Percentiles rank a stretch among this genome's conserved stretches.
Conservation (phyloP, 2,113 vertebrate genomes). For the Lipophrys pholis region DNA sequence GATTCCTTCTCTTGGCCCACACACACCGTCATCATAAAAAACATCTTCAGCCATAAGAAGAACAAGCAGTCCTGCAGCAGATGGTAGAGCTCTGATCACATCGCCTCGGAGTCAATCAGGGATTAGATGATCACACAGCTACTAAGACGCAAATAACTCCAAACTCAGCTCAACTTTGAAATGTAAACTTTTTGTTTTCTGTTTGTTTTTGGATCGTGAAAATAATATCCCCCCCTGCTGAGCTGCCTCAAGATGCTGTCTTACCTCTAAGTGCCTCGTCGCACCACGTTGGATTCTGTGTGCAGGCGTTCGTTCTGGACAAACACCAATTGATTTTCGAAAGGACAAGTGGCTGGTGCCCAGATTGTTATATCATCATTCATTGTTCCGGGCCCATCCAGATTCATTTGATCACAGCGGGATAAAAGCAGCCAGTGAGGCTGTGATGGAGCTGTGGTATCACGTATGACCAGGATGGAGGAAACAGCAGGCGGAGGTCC, state of each 20-base stretch:
- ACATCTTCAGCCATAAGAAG: not conserved
- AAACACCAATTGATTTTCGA: constrained; percentile 64
- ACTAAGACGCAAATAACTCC: not conserved
- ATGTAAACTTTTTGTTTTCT: constrained; percentile 4
- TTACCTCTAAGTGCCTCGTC: constrained; percentile 30
- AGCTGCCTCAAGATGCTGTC: constrained; percentile 16
- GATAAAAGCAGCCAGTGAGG: constrained; percentile 60
- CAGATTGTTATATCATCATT: constrained; percentile 66
- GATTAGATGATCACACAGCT: not conserved
- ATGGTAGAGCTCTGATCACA: not conserved
- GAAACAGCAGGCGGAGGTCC: constrained; percentile 43
- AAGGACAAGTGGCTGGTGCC: constrained; percentile 50
- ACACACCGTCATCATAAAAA: not conserved
- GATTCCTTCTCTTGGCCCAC: too few species aligned
- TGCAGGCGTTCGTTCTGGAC: constrained; percentile 56
- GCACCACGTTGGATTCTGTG: constrained; percentile 44
- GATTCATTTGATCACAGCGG: constrained; percentile 63
- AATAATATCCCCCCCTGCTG: not conserved
- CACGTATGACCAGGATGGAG: constrained; percentile 15
- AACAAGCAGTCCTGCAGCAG: not conserved
- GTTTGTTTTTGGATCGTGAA: not conserved
- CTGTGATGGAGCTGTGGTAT: constrained; percentile 59
- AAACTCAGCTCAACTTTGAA: constrained; percentile 1
- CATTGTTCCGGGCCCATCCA: constrained; percentile 62
- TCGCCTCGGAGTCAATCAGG: not conserved